Conservation (phyloP, 2,888 invertebrate genomes). For the Silvanus unidentatus region DNA sequence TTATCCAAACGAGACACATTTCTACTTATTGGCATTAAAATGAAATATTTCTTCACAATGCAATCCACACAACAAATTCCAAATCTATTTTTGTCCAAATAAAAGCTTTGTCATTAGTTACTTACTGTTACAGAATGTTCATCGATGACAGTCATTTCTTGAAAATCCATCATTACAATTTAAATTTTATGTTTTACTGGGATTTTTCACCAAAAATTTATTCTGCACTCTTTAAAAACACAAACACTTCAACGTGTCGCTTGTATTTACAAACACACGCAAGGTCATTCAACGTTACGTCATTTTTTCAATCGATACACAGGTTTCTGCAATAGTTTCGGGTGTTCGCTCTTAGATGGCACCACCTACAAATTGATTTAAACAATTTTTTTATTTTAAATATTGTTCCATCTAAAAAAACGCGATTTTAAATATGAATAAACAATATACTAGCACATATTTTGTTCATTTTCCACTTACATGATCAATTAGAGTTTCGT, state of each 20-base stretch:
- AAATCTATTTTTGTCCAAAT: neutral
- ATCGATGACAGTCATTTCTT: conserved; percentile 58
- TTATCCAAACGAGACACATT: too few relatives aligned
- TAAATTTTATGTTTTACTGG: neutral
- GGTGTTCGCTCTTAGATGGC: too few relatives aligned
- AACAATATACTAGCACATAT: too few relatives aligned
- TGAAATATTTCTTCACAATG: too few relatives aligned
- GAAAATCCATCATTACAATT: conserved; percentile 53
- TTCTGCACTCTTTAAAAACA: conserved; percentile 7
- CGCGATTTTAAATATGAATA: too few relatives aligned
- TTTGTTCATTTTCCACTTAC: too few relatives aligned
- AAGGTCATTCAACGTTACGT: conserved; percentile 57
- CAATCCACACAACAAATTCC: too few relatives aligned
- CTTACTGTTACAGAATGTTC: conserved; percentile 58
- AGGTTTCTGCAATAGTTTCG: too few relatives aligned
- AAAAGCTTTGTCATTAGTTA: conserved; percentile 29
- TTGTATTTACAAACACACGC: conserved; percentile 73
- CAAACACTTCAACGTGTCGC: conserved; percentile 52
- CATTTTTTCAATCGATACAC: conserved; percentile 31
- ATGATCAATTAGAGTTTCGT: neutral
- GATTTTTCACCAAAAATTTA: conserved; percentile 1
- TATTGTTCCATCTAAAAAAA: too few relatives aligned
- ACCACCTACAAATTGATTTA: too few relatives aligned
- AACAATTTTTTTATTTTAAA: too few relatives aligned
- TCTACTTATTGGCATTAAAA: too few relatives aligned